Evolutionary conservation across 1,140 invertebrate species (phyloP).

Genomic region (Drosophila kurseongensis): DNA sequence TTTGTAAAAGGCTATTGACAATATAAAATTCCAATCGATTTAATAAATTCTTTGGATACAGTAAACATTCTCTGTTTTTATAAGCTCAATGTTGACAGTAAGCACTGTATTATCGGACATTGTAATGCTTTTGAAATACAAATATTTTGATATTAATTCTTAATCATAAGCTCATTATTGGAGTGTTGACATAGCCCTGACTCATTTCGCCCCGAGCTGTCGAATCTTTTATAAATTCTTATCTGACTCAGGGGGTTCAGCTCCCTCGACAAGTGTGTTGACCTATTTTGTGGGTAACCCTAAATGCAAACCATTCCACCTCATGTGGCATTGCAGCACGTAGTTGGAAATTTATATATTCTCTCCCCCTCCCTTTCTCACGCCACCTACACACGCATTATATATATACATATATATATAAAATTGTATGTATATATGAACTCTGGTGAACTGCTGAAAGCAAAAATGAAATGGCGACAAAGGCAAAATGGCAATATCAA

Average conservation of each 20-base stretch:
- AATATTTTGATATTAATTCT: not conserved
- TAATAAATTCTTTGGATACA: too few species aligned
- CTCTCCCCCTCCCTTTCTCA: not conserved
- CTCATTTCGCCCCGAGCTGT: conserved; percentile 11
- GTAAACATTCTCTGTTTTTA: too few species aligned
- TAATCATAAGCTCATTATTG: not conserved
- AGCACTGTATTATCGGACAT: too few species aligned
- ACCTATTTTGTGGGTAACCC: conserved; percentile 43
- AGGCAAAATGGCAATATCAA: conserved; percentile 71
- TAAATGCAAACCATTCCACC: conserved; percentile 17
- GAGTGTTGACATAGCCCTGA: conserved; percentile 7
- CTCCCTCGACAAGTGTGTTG: conserved; percentile 37
- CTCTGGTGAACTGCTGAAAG: conserved; percentile 65
- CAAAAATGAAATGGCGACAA: conserved; percentile 72
- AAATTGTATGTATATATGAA: conserved; percentile 42
- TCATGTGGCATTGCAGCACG: conserved; percentile 52
- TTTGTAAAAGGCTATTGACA: too few species aligned
- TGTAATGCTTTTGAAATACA: not conserved
- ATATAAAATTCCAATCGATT: too few species aligned
- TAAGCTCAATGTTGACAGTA: too few species aligned
- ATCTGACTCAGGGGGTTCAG: conserved; percentile 27
- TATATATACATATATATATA: conserved; percentile 1
- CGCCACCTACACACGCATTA: conserved; percentile 17
- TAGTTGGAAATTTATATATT: conserved; percentile 20
- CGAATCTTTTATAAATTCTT: conserved; percentile 26